Base-by-base conservation (phyloP, 1,140 invertebrate genomes). In the Paralvinella palmiformis region DNA sequence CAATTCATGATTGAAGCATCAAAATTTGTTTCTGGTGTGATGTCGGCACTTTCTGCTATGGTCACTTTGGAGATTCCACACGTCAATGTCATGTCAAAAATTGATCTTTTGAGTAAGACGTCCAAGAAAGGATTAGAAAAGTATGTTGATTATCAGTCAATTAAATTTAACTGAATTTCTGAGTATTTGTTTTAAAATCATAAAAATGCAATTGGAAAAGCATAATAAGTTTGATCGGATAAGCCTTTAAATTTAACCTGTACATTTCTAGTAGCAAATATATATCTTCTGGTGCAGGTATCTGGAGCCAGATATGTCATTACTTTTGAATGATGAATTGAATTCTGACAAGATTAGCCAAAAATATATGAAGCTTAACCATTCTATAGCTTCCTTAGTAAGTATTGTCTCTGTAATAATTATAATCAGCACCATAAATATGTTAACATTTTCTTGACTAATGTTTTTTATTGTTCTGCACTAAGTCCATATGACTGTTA, bases 1-100 rank as follows among this genome's bases (percentile, higher is more conserved):
- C 94, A 97, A 77, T 99, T 99, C 77, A 91, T 98, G 87, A 86
- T 96, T 2, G 96, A 99, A 81, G 87, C 91, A 0, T 86, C 91
- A 0, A 99, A 98, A 78, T 98, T 98, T 83, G 84, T 99, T 55
- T 96, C 94, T 27, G 87, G 94, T 1, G 90, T 94, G 29, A 89
- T 99, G 86, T 88, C 93, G 29, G 92, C 96, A 0, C 82, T 99
- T 10, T 95, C 93, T 73, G 89, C 94, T 0, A 98, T 99, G 95
- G 88, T 97, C 17, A 96, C 94, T 77, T 80, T 99, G 55, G 95
- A 97, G 83, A 81, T 96, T 63, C 89, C 96, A 6, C 93, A 97
- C 80, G 83, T 99, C 0, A 98, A 96, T 83, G 85, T 99, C 50
- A 81, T 99, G 48, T 91, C 90, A 32, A 99, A 99, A 86, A 89